phyloP scores from a whole-genome alignment of 2,797 vertebrate genomes.

The Geotrypetes seraphini region DNA sequence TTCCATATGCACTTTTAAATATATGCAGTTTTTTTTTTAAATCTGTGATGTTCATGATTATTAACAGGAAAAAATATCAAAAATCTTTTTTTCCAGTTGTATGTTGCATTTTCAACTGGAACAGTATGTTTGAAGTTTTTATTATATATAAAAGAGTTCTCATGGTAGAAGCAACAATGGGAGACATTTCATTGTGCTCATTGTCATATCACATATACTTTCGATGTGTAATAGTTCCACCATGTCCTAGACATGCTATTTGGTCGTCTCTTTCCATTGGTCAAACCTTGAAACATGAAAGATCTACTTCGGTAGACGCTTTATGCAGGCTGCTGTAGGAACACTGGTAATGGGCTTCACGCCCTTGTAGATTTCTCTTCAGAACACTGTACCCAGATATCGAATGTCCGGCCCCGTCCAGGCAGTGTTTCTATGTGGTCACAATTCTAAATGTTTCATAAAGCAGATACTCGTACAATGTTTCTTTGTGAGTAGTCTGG shows the following conservation, averaged over 20 bases:
- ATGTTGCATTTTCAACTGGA: slow-evolving; percentile 51
- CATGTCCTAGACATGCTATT: slow-evolving; percentile 34
- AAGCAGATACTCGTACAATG: slow-evolving; percentile 84
- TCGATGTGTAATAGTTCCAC: slow-evolving; percentile 15
- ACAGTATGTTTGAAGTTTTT: slow-evolving; percentile 38
- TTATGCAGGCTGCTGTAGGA: slow-evolving; percentile 5
- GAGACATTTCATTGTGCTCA: slow-evolving; percentile 66
- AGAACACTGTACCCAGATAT: slow-evolving; percentile 14
- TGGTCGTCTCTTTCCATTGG: slow-evolving; percentile 27
- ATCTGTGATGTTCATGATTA: slow-evolving; percentile 44
- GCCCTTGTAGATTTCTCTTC: slow-evolving; percentile 31
- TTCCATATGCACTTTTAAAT: slow-evolving; percentile 31
- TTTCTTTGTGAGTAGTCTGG: slow-evolving; percentile 71
- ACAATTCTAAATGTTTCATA: slow-evolving; percentile 62
- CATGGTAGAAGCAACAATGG: slow-evolving; percentile 56
- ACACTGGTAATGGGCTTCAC: slow-evolving; percentile 16
- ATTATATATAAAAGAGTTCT: slow-evolving; percentile 57
- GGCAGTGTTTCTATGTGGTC: slow-evolving; percentile 31
- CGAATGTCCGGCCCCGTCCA: too few species aligned
- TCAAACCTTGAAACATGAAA: slow-evolving; percentile 16
- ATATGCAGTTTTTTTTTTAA: slow-evolving; percentile 16
- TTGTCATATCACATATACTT: slow-evolving; percentile 43
- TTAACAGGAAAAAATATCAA: slow-evolving; percentile 65
- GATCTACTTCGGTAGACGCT: slow-evolving; percentile 23
- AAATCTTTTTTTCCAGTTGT: slow-evolving; percentile 47